Base-by-base conservation (phyloP, 2,113 vertebrate species). In the Callipepla californica region DNA sequence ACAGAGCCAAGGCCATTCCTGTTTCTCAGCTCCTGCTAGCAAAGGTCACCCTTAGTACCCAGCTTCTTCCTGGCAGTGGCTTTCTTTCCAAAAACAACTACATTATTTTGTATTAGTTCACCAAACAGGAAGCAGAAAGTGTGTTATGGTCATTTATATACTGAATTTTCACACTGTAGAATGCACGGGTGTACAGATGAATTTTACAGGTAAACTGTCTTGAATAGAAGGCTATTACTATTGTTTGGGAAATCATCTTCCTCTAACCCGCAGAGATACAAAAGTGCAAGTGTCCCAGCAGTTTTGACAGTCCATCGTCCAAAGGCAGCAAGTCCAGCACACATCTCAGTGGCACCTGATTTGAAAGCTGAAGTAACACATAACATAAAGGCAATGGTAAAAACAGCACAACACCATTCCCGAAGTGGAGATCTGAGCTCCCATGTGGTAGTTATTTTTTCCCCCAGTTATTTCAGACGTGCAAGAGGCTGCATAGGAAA, bases 101-200 rank as follows among this genome's bases (percentile, higher is more conserved):
- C 32, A 28, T 53, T 53, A 9, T 53, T 28, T 32, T 16, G 2
- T 40, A 7, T 57, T 45, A 75, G 32, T 80, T 23, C 74, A 67
- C 51, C 66, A 76, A 6, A 6, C 11, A 53, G 70, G 30, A 66
- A 96, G 59, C 91, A 80, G 80, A 62, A 91, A 67, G 62, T 81
- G n/a, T 80, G 94, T 94, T 57, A 47, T 55, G 72, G 77, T 58
- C 38, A 53, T 81, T 91, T 84, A n/a, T 22, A n/a, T 53, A 72
- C 34, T 65, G 45, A 36, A 83, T 92, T 93, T 69, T 80, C n/a
- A 77, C 44, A 23, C 22, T 73, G 74, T 53, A 80, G 23, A 59
- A 70, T 34, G 17, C 38, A n/a, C 55, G 66, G 57, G 59, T n/a
- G 4, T 1, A 0, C 69, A 36, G 36, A 36, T 36, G 36, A 36